These are phyloP conservation scores for Spinibarbus caldwelli DNA, from an alignment of 2,797 vertebrate species.

Conservation along the genomic window DNA sequence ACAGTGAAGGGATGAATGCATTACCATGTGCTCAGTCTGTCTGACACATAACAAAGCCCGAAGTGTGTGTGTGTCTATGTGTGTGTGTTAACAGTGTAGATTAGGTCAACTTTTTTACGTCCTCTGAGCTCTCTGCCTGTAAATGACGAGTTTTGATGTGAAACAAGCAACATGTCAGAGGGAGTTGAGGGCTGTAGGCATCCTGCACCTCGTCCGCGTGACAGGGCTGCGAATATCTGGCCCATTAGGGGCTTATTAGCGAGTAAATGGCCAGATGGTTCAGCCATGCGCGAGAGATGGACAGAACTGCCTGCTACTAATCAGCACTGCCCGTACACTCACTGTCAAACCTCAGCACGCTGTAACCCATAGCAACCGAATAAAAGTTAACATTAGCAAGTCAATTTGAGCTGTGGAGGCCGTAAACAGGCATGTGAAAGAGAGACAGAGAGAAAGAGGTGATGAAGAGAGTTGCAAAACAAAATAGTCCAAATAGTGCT, in stretches of 20 bases:
- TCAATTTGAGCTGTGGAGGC: slow-evolving; percentile 98
- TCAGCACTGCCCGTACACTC: slow-evolving; percentile 99
- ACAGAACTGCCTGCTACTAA: slow-evolving; percentile 99
- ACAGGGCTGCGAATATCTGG: slow-evolving; percentile 99
- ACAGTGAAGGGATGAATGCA: slow-evolving; percentile 93
- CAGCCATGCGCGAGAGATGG: slow-evolving; percentile 99
- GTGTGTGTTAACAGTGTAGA: slow-evolving; percentile 98
- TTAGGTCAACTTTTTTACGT: slow-evolving; percentile 99
- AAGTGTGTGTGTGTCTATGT: slow-evolving; percentile 80
- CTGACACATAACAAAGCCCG: slow-evolving; percentile 96
- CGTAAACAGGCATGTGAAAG: slow-evolving; percentile 94
- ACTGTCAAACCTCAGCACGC: slow-evolving; percentile 99
- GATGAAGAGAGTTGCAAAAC: slow-evolving; percentile 42
- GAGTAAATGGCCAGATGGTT: slow-evolving; percentile 99
- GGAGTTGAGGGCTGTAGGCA: slow-evolving; percentile 99
- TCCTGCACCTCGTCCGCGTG: slow-evolving; percentile 99
- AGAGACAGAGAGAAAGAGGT: slow-evolving; percentile 56
- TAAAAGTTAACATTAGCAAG: slow-evolving; percentile 99
- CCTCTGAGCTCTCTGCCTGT: slow-evolving; percentile 99
- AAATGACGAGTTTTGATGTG: slow-evolving; percentile 99
- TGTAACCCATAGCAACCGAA: slow-evolving; percentile 99
- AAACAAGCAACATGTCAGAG: slow-evolving; percentile 99
- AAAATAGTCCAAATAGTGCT: slow-evolving; percentile 51
- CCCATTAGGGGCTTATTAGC: slow-evolving; percentile 99
- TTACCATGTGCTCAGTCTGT: slow-evolving; percentile 98